Conservation (phyloP, 2,888 invertebrate genomes). For the Philhelius pedissequus region DNA sequence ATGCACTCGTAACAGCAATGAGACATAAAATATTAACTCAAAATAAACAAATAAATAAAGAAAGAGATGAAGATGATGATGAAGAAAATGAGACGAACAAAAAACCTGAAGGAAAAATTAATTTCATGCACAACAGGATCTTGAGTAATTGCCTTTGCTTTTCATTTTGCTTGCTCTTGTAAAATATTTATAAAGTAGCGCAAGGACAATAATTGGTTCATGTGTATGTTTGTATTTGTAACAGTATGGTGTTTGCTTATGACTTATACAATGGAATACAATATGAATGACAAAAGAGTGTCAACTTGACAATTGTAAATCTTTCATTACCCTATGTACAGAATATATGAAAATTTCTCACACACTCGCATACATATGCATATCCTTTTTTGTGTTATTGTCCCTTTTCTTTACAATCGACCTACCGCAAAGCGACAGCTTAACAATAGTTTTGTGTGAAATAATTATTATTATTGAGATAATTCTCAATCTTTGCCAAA, state of each 20-base stretch:
- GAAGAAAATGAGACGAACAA: neutral
- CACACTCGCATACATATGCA: too few relatives aligned
- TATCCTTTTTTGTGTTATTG: conserved; percentile 9
- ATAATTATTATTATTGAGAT: too few relatives aligned
- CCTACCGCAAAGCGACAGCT: conserved; percentile 40
- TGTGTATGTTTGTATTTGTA: neutral
- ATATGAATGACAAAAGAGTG: conserved; percentile 38
- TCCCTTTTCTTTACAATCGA: conserved; percentile 4
- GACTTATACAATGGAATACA: neutral
- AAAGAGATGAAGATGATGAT: neutral
- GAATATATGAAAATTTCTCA: neutral
- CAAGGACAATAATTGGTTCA: conserved; percentile 59
- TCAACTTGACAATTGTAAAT: conserved; percentile 63
- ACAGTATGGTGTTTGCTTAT: too few relatives aligned
- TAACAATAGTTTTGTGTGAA: conserved; percentile 5
- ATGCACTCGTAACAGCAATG: conserved; percentile 37
- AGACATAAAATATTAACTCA: conserved; percentile 64
- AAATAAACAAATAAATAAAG: conserved; percentile 54
- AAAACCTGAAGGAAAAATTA: conserved; percentile 59
- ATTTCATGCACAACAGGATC: conserved; percentile 67
- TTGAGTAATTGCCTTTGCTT: conserved; percentile 66
- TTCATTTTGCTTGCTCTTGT: conserved; percentile 57
- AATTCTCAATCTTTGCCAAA: too few relatives aligned
- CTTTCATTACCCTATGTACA: conserved; percentile 48
- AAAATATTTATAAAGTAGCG: conserved; percentile 65